A percentile compares a stretch with the other conserved stretches of the same genome.
These are phyloP conservation scores for Brachionichthys hirsutus DNA, from an alignment of 2,113 vertebrate genomes.

Conservation along the genomic window DNA sequence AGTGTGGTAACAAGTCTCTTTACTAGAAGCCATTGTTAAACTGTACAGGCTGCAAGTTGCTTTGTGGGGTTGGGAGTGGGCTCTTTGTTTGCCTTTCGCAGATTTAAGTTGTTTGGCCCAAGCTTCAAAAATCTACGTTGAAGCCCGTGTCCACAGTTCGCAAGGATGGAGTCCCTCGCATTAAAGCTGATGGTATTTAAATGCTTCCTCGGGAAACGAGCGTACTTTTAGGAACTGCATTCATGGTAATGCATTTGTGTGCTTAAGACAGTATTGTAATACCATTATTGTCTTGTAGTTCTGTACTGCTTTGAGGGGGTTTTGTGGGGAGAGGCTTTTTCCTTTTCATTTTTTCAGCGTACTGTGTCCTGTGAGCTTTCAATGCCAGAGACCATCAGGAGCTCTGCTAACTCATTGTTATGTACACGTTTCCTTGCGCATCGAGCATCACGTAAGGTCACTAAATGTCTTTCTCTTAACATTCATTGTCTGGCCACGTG, in stretches of 20 bases:
- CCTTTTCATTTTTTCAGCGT: slow-evolving; percentile 80
- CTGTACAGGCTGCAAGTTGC: slow-evolving; percentile 53
- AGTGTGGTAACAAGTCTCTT: slow-evolving; percentile 70
- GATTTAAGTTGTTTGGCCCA: slow-evolving; percentile 69
- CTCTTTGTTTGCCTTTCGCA: slow-evolving; percentile 79
- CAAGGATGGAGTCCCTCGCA: slow-evolving; percentile 65
- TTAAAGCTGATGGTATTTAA: slow-evolving; percentile 71
- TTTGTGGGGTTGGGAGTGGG: slow-evolving; percentile 65
- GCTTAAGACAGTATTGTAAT: slow-evolving; percentile 38
- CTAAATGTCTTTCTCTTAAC: slow-evolving; percentile 70
- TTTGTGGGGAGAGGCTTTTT: slow-evolving; percentile 67
- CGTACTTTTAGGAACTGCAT: slow-evolving; percentile 33
- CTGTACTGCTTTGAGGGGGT: slow-evolving; percentile 43
- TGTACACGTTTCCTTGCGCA: slow-evolving; percentile 76
- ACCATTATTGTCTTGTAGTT: slow-evolving; percentile 33
- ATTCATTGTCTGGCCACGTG: slow-evolving; percentile 66
- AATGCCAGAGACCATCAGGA: slow-evolving; percentile 74
- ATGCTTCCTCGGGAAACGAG: slow-evolving; percentile 50
- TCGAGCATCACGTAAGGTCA: slow-evolving; percentile 74
- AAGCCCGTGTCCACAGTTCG: slow-evolving; percentile 55
- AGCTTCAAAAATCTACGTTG: slow-evolving; percentile 57
- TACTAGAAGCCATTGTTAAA: slow-evolving; percentile 57
- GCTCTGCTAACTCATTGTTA: slow-evolving; percentile 75
- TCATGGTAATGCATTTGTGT: slow-evolving; percentile 29
- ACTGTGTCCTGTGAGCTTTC: slow-evolving; percentile 77